These are phyloP conservation scores for Caenorhabditis doughertyi DNA, from an alignment of 2,888 invertebrate species.

Conservation along the genomic window DNA sequence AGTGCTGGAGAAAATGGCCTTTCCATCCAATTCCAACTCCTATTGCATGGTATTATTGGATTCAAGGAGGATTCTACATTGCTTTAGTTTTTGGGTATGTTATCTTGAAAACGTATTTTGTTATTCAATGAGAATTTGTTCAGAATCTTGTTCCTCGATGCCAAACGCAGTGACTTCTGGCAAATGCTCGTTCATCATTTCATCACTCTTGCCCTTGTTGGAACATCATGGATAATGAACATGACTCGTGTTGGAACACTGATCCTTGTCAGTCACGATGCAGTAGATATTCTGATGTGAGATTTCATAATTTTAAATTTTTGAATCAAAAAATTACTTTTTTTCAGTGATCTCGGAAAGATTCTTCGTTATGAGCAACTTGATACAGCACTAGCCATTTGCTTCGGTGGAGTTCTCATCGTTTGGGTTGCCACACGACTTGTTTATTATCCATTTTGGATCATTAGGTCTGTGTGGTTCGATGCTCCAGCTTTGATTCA, in stretches of 20 bases:
- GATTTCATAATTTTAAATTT: conserved; percentile 70
- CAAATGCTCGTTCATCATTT: conserved; percentile 89
- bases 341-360: conserved; percentile 80
- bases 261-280: conserved; percentile 86
- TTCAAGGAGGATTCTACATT: conserved; percentile 67
- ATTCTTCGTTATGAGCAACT: conserved; percentile 85
- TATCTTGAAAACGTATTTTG: background rate
- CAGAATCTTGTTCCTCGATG: conserved; percentile 83
- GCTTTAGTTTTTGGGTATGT: conserved; percentile 65
- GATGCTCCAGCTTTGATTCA: conserved; percentile 79
- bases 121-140: conserved; percentile 36
- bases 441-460: conserved; percentile 88
- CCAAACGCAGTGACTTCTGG: conserved; percentile 89
- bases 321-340: background rate
- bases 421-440: conserved; percentile 94
- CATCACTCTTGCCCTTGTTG: conserved; percentile 92
- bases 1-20: conserved; percentile 81
- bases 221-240: conserved; percentile 93
- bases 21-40: conserved; percentile 87
- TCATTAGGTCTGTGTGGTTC: conserved; percentile 84
- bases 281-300: conserved; percentile 84
- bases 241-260: conserved; percentile 92
- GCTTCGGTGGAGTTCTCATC: conserved; percentile 91
- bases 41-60: conserved; percentile 87
- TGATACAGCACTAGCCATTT: conserved; percentile 91